These are phyloP conservation scores for Euphonia xanthogaster DNA, from an alignment of 2,797 vertebrate genomes.

Conservation along the genomic window DNA sequence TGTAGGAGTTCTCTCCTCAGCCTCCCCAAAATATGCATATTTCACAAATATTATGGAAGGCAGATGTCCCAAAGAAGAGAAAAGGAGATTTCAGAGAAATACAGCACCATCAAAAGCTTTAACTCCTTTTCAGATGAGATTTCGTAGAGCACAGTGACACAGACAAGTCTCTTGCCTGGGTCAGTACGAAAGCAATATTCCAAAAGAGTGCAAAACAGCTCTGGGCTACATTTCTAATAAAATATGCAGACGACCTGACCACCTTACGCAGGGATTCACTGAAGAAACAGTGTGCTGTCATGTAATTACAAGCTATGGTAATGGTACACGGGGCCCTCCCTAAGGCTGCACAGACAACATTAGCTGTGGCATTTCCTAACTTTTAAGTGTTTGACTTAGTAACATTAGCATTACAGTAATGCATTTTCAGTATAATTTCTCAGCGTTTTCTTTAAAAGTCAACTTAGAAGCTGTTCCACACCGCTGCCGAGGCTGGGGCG, in stretches of 20 bases:
- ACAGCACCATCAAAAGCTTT: constrained; percentile 1
- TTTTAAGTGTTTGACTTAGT: constrained; percentile 15
- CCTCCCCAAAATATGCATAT: constrained; percentile 14
- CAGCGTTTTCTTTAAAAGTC: not conserved
- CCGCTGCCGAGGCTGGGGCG: not conserved
- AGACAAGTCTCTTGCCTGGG: not conserved
- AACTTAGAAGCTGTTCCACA: not conserved
- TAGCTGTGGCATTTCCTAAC: constrained; percentile 19
- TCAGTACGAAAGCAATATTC: constrained; percentile 5
- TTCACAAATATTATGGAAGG: not conserved
- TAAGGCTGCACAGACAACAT: not conserved
- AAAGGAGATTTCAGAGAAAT: constrained; percentile 38
- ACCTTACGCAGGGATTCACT: not conserved
- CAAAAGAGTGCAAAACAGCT: not conserved
- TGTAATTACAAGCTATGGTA: not conserved
- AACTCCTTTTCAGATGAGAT: not conserved
- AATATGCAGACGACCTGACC: not conserved
- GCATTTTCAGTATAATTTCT: not conserved
- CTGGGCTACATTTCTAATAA: not conserved
- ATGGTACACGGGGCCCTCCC: not conserved
- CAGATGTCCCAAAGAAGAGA: not conserved
- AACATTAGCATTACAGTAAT: not conserved
- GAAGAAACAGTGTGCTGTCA: not conserved
- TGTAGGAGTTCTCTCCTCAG: not conserved
- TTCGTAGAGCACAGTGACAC: not conserved